A percentile compares a stretch with the other conserved stretches of the same genome.
phyloP scores from a whole-genome alignment of 2,113 vertebrate genomes.

The Epinephelus fuscoguttatus region DNA sequence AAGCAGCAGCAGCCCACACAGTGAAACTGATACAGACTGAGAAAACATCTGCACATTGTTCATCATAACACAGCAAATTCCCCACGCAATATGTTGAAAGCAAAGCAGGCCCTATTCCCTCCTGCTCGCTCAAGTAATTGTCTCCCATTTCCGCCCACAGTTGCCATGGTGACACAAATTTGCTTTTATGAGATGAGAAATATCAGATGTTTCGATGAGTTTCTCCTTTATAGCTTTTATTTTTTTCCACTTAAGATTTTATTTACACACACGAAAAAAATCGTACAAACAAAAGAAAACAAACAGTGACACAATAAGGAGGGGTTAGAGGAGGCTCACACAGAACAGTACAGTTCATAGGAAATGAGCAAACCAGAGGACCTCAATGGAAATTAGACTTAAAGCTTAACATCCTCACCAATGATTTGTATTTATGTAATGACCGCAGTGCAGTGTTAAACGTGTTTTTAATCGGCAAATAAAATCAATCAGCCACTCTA shows the following conservation, averaged over 20 bases:
- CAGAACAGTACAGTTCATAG: too few relatives aligned
- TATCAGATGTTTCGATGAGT: constrained; percentile 21
- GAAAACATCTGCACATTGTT: constrained; percentile 55
- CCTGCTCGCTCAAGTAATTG: constrained; percentile 23
- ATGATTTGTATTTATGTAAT: too few relatives aligned
- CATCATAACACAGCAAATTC: constrained; percentile 36
- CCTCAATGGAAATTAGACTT: too few relatives aligned
- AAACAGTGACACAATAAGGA: neutral
- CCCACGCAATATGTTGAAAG: constrained; percentile 45
- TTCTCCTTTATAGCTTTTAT: neutral
- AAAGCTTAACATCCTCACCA: too few relatives aligned
- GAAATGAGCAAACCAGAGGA: too few relatives aligned
- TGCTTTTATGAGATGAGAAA: constrained; percentile 38
- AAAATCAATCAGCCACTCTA: too few relatives aligned
- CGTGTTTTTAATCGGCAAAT: too few relatives aligned
- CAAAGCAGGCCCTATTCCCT: constrained; percentile 24
- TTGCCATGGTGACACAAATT: constrained; percentile 56
- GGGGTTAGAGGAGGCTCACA: neutral
- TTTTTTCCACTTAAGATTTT: neutral
- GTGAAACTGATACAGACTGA: constrained; percentile 27
- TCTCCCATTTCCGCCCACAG: constrained; percentile 38
- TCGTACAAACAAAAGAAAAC: neutral
- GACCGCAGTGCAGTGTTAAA: too few relatives aligned
- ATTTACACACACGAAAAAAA: neutral
- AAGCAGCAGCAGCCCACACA: constrained; percentile 45